These are phyloP conservation scores for Drosophila limbata DNA, from an alignment of 2,888 invertebrate species.

Conservation along the genomic window DNA sequence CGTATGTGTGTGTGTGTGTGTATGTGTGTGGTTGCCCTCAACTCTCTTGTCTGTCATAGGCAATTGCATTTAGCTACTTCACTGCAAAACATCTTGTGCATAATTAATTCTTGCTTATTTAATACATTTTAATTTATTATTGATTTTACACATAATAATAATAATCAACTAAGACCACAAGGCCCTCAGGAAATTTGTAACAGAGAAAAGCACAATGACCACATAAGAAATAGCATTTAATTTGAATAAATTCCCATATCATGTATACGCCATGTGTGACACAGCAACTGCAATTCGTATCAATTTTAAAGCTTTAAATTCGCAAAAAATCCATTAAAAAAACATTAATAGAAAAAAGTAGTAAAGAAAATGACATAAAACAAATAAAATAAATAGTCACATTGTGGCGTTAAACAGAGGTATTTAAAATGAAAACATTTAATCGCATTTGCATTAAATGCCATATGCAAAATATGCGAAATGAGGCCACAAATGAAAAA, in stretches of 20 bases:
- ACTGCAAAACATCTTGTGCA: conserved; percentile 65
- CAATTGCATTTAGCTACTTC: conserved; percentile 56
- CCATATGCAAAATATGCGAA: conserved; percentile 42
- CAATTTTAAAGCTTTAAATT: conserved; percentile 16
- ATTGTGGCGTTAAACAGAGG: conserved; percentile 58
- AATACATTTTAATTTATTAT: conserved; percentile 77
- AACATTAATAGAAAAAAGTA: not conserved
- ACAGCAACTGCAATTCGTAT: not conserved
- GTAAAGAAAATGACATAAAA: conserved; percentile 16
- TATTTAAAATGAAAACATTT: conserved; percentile 71
- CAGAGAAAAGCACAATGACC: not conserved
- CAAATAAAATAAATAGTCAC: conserved; percentile 56
- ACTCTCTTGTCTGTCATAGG: conserved; percentile 43
- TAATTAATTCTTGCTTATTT: conserved; percentile 80
- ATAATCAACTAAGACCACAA: conserved; percentile 13
- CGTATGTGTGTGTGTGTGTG: not conserved
- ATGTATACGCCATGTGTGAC: conserved; percentile 54
- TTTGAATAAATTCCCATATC: conserved; percentile 31
- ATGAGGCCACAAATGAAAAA: conserved; percentile 18
- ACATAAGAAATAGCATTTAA: conserved; percentile 18
- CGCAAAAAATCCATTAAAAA: not conserved
- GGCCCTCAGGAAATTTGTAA: conserved; percentile 13
- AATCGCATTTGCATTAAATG: conserved; percentile 76
- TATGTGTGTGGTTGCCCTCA: not conserved
- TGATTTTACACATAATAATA: conserved; percentile 55